phyloP scores from a whole-genome alignment of 2,888 invertebrate species.

The Chrysomela aeneicollis region DNA sequence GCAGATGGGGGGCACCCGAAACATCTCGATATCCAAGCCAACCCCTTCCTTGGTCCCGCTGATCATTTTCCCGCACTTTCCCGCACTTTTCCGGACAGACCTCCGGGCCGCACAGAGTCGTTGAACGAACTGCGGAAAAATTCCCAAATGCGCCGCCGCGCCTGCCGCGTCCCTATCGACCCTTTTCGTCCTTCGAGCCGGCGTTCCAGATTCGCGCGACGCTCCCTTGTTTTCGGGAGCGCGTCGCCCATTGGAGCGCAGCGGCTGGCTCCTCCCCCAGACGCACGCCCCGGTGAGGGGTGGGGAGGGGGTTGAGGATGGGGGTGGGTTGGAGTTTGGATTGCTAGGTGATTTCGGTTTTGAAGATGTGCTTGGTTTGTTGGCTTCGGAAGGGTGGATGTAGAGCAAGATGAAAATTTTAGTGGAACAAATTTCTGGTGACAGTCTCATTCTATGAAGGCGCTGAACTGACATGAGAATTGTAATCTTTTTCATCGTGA shows the following conservation, averaged over 20 bases:
- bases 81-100: conserved; percentile 13
- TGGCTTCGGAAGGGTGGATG: no score
- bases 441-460: no score
- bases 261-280: conserved; percentile 47
- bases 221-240: conserved; percentile 67
- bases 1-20: conserved; percentile 77
- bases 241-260: conserved; percentile 49
- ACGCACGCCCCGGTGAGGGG: conserved; percentile 32
- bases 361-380: no score
- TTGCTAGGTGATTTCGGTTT: neutral
- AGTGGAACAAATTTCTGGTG: no score
- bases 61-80: conserved; percentile 51
- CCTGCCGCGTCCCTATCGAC: conserved; percentile 48
- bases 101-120: conserved; percentile 31
- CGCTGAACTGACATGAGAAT: no score
- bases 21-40: conserved; percentile 61
- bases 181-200: conserved; percentile 58
- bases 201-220: conserved; percentile 59
- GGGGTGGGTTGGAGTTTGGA: conserved; percentile 21
- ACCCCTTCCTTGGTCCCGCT: conserved; percentile 53
- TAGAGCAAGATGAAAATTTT: no score
- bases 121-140: conserved; percentile 43
- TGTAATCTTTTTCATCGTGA: no score
- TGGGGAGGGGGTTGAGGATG: conserved; percentile 22
- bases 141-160: conserved; percentile 51